phyloP scores from a whole-genome alignment of 2,888 invertebrate species.

The Ecliptopera silaceata region DNA sequence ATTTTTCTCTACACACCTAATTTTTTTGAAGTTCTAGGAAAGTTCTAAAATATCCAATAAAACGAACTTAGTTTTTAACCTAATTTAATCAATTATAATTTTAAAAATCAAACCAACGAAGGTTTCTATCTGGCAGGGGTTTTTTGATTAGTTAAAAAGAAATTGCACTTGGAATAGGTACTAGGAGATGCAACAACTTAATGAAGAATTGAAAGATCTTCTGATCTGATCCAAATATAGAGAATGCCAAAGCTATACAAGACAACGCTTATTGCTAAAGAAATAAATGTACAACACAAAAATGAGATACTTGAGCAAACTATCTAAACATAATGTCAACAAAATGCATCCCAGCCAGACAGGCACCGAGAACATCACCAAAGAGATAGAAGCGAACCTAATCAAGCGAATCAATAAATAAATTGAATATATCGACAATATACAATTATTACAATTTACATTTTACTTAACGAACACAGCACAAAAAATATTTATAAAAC shows the following conservation, averaged over 20 bases:
- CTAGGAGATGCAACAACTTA: background rate
- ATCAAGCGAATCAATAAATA: conserved; percentile 80
- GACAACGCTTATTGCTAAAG: conserved; percentile 61
- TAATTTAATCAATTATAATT: conserved; percentile 51
- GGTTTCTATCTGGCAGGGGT: conserved; percentile 74
- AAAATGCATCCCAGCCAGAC: conserved; percentile 76
- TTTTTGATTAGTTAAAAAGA: conserved; percentile 36
- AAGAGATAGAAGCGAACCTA: conserved; percentile 65
- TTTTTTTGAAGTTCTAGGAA: conserved; percentile 63
- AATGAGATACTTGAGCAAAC: conserved; percentile 74
- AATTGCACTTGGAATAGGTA: conserved; percentile 31
- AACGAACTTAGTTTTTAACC: conserved; percentile 64
- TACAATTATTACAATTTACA: conserved; percentile 82
- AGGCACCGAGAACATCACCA: conserved; percentile 60
- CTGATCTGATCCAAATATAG: conserved; percentile 17
- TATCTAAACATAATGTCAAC: conserved; percentile 52
- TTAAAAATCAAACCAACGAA: conserved; percentile 62
- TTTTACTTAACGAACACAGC: conserved; percentile 81
- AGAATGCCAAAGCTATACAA: conserved; percentile 43
- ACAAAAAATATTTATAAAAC: conserved; percentile 64
- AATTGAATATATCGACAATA: conserved; percentile 79
- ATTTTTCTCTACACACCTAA: conserved; percentile 65
- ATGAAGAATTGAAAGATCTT: conserved; percentile 5
- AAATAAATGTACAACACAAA: conserved; percentile 70
- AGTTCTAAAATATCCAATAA: conserved; percentile 63